Base-by-base conservation (phyloP, 1,140 invertebrate species). In the Druon quercuslanigerum region DNA sequence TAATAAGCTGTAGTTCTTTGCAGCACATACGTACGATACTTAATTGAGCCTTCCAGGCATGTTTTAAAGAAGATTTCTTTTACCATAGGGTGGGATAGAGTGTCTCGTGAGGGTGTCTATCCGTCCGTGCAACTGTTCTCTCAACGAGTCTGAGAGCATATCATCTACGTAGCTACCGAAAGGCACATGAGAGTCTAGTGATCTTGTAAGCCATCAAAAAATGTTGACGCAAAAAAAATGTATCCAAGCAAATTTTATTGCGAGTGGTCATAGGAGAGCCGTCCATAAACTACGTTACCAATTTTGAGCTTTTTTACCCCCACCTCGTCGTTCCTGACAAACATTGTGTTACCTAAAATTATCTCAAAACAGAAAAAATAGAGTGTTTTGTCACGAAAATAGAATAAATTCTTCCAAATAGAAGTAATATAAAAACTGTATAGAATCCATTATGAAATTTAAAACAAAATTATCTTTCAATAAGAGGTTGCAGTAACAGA, bases 121-220 rank as follows among this genome's bases (percentile, higher is more conserved):
- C 54, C 46, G 54, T 74, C 25, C 46, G 54, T 74, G 57, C 72
- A 40, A 46, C 72, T 74, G 72, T 74, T 54, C 52, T 56, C 72
- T 74, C 11, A 52, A 74, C 51, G 40, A 56, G 72, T 51, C 51
- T 56, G 52, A 74, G 72, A 74, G 72, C 72, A 74, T 74, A 74
- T 74, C 54, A 56, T 57, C 50, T 73, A 73, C 70, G n/a, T 17
- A 25, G 25, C 72, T 51, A 6, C 50, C 54, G 72, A 73, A 73
- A 73, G 52, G 51, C 19, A 57, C 6, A 54, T 17, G 51, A 73
- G 40, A 46, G 46, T 33, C 25, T 52, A 52, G 73, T 17, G 52
- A 50, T 74, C 40, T 46, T 50, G 33, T 13, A 14, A 60, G 25
- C 25, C 25, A 60, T 25, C n/a, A 40, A 66, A 40, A 33, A 66